phyloP scores from a whole-genome alignment of 1,140 invertebrate species.

The Neotoxoptera formosana region DNA sequence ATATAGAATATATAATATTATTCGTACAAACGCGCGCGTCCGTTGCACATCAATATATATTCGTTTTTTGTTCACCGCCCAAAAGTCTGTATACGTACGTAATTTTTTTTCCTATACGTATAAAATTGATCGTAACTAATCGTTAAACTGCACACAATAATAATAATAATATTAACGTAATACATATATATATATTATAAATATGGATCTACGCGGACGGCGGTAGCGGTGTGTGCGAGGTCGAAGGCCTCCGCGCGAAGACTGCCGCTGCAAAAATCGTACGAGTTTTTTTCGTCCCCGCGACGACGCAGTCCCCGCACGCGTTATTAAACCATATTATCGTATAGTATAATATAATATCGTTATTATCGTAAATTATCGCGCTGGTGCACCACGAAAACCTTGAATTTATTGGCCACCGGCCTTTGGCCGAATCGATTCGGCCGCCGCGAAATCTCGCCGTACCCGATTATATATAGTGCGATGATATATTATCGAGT shows the following conservation, averaged over 20 bases:
- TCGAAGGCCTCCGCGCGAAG: conserved; percentile 40
- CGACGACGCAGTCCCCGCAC: neutral
- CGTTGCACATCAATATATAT: neutral
- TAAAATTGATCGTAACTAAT: conserved; percentile 51
- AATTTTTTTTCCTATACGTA: neutral
- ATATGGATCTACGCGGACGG: neutral
- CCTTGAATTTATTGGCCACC: conserved; percentile 45
- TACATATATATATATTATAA: neutral
- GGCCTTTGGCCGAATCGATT: conserved; percentile 37
- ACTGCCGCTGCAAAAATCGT: conserved; percentile 5
- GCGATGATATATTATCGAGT: neutral
- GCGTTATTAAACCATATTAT: neutral
- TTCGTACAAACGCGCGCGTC: neutral
- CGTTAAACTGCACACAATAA: conserved; percentile 42
- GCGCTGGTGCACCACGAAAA: neutral
- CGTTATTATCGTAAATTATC: too few relatives aligned
- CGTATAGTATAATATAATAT: too few relatives aligned
- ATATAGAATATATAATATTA: neutral
- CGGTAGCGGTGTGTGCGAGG: neutral
- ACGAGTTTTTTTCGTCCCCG: neutral
- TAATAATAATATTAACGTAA: neutral
- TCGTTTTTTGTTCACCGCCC: neutral
- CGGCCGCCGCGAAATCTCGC: neutral
- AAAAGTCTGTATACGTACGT: neutral
- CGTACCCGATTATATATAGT: neutral